Evolutionary conservation across 2,888 invertebrate species (phyloP).

Genomic region (Machimus atricapillus): DNA sequence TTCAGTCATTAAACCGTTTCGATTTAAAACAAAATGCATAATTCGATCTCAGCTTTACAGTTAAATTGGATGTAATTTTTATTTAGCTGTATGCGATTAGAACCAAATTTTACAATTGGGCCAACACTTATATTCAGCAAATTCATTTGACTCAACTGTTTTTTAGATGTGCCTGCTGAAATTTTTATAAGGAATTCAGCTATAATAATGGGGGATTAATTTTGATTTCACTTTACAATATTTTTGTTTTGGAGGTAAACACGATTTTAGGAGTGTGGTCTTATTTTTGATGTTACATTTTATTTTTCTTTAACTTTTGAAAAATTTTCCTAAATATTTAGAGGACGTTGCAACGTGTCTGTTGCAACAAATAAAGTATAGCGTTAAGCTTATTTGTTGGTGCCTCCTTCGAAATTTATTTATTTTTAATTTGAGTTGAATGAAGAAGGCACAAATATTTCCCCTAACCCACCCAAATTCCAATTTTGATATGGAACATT

Average conservation of each 20-base stretch:
- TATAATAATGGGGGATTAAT: no score
- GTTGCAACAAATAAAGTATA: background rate
- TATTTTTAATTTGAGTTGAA: background rate
- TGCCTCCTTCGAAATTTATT: background rate
- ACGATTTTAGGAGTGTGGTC: background rate
- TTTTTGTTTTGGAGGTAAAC: background rate
- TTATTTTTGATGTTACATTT: background rate
- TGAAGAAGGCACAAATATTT: slow-evolving; percentile 49
- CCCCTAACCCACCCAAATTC: slow-evolving; percentile 59
- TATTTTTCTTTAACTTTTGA: background rate
- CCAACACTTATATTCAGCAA: no score
- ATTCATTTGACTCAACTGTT: no score
- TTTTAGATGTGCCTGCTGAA: no score
- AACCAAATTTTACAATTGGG: no score
- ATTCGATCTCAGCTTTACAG: no score
- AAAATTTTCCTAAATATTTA: background rate
- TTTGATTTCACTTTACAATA: background rate
- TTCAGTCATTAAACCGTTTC: no score
- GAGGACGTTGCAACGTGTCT: background rate
- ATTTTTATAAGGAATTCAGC: no score
- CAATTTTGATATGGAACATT: slow-evolving; percentile 45
- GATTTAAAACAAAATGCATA: no score
- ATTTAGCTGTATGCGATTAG: no score
- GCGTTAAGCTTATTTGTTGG: background rate
- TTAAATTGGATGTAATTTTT: no score